Conservation (phyloP, 2,113 vertebrate genomes). For the Lepus europaeus region DNA sequence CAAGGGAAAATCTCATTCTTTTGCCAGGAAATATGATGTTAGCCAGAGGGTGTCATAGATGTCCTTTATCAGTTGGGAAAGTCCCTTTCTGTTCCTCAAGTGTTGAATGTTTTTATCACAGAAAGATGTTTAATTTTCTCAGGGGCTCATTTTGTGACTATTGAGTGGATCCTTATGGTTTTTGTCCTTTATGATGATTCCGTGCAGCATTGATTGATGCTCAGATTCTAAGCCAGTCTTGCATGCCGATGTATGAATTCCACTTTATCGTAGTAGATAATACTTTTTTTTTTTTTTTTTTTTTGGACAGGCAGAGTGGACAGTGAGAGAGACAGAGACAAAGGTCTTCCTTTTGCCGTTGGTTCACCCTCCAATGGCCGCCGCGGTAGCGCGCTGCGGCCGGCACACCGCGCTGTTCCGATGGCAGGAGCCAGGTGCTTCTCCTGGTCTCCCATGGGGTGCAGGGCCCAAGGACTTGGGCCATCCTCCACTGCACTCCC, state of each 20-base stretch:
- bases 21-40: background rate
- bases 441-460: too few relatives aligned
- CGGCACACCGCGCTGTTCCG: too few relatives aligned
- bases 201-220: background rate
- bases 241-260: background rate
- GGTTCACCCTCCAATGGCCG: too few relatives aligned
- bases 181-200: background rate
- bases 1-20: background rate
- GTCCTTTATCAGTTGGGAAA: background rate
- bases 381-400: too few relatives aligned
- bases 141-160: background rate
- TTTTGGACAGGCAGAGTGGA: too few relatives aligned
- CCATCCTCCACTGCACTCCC: too few relatives aligned
- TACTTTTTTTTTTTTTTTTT: too few relatives aligned
- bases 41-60: background rate
- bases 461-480: too few relatives aligned
- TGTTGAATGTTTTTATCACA: background rate
- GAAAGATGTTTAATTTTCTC: background rate
- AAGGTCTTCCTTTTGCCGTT: too few relatives aligned
- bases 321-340: too few relatives aligned
- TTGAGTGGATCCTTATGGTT: background rate
- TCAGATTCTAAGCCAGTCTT: background rate
- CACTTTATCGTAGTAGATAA: background rate
- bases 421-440: too few relatives aligned
- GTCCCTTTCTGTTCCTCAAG: background rate